Evolutionary conservation across 1,140 invertebrate species (phyloP).

Genomic region (Chionoecetes opilio): DNA sequence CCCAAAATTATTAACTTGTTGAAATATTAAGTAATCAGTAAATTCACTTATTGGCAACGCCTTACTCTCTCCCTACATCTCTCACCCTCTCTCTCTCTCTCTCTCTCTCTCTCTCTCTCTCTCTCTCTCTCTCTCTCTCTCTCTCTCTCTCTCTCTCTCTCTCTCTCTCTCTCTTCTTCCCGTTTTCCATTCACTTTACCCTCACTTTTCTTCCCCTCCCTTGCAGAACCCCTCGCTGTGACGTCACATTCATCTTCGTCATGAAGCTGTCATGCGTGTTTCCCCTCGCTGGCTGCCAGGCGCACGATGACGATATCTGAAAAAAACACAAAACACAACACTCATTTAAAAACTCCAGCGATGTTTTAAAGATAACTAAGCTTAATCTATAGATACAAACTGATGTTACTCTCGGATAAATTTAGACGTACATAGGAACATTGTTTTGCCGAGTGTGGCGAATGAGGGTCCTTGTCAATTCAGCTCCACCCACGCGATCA

Average conservation of each 20-base stretch:
- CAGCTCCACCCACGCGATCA: constrained; percentile 65
- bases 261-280: constrained; percentile 77
- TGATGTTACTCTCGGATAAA: too few species aligned
- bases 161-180: constrained; percentile 28
- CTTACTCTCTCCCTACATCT: constrained; percentile 32
- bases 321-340: background rate
- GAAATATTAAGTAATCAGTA: background rate
- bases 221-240: constrained; percentile 74
- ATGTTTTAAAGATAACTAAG: too few species aligned
- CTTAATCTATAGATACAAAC: too few species aligned
- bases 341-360: too few species aligned
- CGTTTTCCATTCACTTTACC: constrained; percentile 41
- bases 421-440: background rate
- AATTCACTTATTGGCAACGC: constrained; percentile 4
- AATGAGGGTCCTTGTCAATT: constrained; percentile 58
- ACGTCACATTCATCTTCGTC: constrained; percentile 79
- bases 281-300: constrained; percentile 71
- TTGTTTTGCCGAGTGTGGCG: background rate
- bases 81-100: background rate
- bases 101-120: constrained; percentile 47
- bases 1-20: background rate
- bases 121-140: constrained; percentile 49
- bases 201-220: constrained; percentile 71
- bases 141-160: background rate
- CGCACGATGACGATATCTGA: constrained; percentile 49